Percentiles rank a stretch among this genome's conserved stretches.
These are phyloP conservation scores for Lithobates pipiens DNA, from an alignment of 2,797 vertebrate species.

Conservation along the genomic window DNA sequence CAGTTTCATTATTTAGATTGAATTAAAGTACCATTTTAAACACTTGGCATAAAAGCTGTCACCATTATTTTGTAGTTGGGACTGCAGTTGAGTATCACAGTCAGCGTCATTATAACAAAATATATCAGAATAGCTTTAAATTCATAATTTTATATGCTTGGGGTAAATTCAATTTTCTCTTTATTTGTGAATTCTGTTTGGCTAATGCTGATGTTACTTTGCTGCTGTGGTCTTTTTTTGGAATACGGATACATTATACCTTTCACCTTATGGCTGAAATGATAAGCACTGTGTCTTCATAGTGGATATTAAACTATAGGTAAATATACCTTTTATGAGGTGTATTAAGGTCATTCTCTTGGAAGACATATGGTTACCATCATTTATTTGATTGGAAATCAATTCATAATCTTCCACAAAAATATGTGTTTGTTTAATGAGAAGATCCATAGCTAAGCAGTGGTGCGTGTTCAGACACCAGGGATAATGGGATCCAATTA, in stretches of 20 bases:
- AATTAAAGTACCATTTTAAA: too few relatives aligned
- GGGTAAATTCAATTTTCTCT: too few relatives aligned
- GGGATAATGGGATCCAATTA: background rate
- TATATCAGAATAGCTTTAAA: too few relatives aligned
- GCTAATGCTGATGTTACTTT: too few relatives aligned
- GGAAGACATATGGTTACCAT: background rate
- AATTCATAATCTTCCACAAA: constrained; percentile 19
- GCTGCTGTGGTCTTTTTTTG: background rate
- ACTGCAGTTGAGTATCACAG: too few relatives aligned
- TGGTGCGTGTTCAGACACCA: background rate
- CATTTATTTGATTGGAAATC: constrained; percentile 19
- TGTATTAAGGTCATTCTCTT: constrained; percentile 7
- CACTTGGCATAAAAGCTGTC: too few relatives aligned
- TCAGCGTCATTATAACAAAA: too few relatives aligned
- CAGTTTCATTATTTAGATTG: too few relatives aligned
- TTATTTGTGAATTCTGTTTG: too few relatives aligned
- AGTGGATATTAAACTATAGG: background rate
- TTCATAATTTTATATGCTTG: too few relatives aligned
- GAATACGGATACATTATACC: background rate
- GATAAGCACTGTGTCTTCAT: background rate
- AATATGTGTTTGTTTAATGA: constrained; percentile 6
- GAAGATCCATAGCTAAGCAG: background rate
- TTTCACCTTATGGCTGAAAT: background rate
- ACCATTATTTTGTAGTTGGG: too few relatives aligned
- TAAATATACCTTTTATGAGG: constrained; percentile 25